Percentiles rank a stretch among this genome's conserved stretches.
Conservation (phyloP, 2,797 vertebrate genomes). For the Stomatorhinus walkeri region DNA sequence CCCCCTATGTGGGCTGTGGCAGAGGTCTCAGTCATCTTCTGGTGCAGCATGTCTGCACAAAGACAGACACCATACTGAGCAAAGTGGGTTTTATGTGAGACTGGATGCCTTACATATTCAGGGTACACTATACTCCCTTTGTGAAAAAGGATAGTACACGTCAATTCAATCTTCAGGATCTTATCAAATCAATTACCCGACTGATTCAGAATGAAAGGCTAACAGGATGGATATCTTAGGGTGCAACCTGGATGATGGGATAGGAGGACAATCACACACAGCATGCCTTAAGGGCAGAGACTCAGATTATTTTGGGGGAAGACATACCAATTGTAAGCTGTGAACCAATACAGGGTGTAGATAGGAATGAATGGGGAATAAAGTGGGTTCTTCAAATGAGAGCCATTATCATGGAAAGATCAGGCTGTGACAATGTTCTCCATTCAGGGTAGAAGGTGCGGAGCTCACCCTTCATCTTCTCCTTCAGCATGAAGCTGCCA, state of each 20-base stretch:
- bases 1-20: conserved; percentile 96
- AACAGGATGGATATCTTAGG: neutral
- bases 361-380: neutral
- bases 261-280: neutral
- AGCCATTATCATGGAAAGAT: neutral
- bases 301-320: neutral
- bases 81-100: neutral
- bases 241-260: neutral
- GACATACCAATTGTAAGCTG: neutral
- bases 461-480: conserved; percentile 91
- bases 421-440: neutral
- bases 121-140: neutral
- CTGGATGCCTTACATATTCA: neutral
- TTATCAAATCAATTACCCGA: neutral
- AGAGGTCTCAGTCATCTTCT: conserved; percentile 97
- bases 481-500: conserved; percentile 93
- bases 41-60: conserved; percentile 84
- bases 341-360: neutral
- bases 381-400: neutral
- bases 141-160: neutral
- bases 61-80: conserved; percentile 22
- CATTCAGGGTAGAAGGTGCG: neutral
- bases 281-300: neutral
- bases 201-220: neutral
- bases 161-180: neutral